phyloP scores from a whole-genome alignment of 2,113 vertebrate genomes.

The Limnothrissa miodon region DNA sequence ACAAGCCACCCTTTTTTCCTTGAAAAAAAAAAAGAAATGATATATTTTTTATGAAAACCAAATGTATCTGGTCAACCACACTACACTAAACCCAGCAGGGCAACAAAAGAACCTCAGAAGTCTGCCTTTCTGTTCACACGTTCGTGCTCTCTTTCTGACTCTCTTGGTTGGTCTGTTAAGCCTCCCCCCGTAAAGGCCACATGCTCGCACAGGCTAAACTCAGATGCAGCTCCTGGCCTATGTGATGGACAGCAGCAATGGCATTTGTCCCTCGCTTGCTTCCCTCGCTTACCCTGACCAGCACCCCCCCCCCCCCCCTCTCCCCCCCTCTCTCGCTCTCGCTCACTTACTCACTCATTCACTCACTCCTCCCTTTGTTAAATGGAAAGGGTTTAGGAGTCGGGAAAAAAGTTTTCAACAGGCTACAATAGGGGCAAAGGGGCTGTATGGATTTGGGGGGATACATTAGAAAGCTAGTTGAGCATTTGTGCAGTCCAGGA shows the following conservation, averaged over 20 bases:
- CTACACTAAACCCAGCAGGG: constrained; percentile 41
- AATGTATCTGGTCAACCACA: background rate
- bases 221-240: constrained; percentile 37
- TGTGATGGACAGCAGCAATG: constrained; percentile 59
- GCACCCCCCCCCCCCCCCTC: background rate
- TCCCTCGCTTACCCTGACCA: constrained; percentile 13
- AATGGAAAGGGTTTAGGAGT: background rate
- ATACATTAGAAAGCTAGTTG: constrained; percentile 58
- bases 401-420: constrained; percentile 11
- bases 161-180: background rate
- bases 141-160: constrained; percentile 28
- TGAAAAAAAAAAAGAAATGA: background rate
- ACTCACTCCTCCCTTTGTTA: background rate
- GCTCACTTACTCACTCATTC: constrained; percentile 1
- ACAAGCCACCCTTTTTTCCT: background rate
- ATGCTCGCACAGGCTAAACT: constrained; percentile 15
- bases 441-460: constrained; percentile 52
- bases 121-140: constrained; percentile 20
- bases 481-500: constrained; percentile 65
- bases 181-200: constrained; percentile 9
- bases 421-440: constrained; percentile 26
- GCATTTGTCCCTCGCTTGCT: constrained; percentile 41
- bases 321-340: background rate
- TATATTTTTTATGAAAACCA: background rate
- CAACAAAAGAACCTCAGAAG: constrained; percentile 46